phyloP scores from a whole-genome alignment of 2,113 vertebrate genomes.

The Haliaeetus leucogaster region DNA sequence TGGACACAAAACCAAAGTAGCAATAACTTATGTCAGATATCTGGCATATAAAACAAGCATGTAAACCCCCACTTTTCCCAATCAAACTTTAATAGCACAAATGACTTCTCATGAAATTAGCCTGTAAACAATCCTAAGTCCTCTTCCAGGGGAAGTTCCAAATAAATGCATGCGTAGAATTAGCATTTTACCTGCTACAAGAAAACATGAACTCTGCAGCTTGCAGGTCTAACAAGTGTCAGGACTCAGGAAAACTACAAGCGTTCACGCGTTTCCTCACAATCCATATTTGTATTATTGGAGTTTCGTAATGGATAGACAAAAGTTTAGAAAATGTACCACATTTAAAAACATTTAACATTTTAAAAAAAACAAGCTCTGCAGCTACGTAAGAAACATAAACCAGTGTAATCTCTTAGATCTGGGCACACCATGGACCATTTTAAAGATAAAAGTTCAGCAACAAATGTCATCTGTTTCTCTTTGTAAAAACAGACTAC shows the following conservation, averaged over 20 bases:
- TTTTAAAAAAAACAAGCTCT: background rate
- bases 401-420: constrained; percentile 39
- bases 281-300: background rate
- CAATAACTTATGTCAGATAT: background rate
- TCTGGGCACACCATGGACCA: constrained; percentile 13
- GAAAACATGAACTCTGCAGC: background rate
- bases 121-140: background rate
- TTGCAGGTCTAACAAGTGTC: background rate
- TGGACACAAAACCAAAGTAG: background rate
- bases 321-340: background rate
- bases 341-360: background rate
- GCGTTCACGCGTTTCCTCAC: background rate
- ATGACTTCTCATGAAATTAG: background rate
- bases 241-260: background rate
- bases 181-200: background rate
- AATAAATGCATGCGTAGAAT: background rate
- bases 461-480: constrained; percentile 51
- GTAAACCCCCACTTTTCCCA: background rate
- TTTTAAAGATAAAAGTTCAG: constrained; percentile 28
- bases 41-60: background rate
- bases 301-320: background rate
- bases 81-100: background rate
- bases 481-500: constrained; percentile 33
- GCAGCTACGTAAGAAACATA: constrained; percentile 2
- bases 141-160: background rate